Conservation (phyloP, 1,140 invertebrate genomes). For the Drosophila tristis region DNA sequence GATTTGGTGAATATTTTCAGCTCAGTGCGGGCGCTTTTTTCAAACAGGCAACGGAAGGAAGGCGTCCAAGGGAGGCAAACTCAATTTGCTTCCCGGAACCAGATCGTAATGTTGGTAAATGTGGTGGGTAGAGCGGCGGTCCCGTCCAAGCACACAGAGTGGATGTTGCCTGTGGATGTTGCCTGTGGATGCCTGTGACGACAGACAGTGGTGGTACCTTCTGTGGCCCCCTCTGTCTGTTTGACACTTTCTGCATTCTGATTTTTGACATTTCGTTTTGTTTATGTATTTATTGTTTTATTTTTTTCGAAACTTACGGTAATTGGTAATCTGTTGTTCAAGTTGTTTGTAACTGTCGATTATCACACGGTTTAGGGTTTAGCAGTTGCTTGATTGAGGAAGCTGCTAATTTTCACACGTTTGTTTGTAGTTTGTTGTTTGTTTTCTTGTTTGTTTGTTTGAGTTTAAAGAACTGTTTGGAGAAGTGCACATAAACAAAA, state of each 20-base stretch:
- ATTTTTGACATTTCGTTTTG: no score
- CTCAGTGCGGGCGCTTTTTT: slow-evolving; percentile 13
- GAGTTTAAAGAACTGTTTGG: neutral
- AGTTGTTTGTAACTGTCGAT: neutral
- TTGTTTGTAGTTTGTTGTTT: slow-evolving; percentile 1
- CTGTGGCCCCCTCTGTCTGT: neutral
- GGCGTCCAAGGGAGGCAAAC: slow-evolving; percentile 11
- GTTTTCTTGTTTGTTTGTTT: no score
- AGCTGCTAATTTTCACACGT: slow-evolving; percentile 38
- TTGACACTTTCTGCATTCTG: slow-evolving; percentile 1
- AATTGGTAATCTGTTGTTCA: neutral
- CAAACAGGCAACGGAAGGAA: no score
- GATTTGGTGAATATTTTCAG: slow-evolving; percentile 52
- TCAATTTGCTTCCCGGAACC: slow-evolving; percentile 47
- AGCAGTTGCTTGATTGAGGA: neutral
- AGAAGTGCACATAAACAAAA: neutral
- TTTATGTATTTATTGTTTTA: no score
- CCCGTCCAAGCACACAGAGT: neutral
- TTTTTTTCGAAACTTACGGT: slow-evolving; percentile 12
- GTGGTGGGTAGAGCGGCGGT: neutral
- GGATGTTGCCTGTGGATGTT: neutral
- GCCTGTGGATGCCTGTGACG: no score
- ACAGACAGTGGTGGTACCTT: neutral
- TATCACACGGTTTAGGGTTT: neutral
- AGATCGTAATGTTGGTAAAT: slow-evolving; percentile 11